Evolutionary conservation across 2,113 vertebrate genomes (phyloP).

Genomic region (Chlorocebus sabaeus): DNA sequence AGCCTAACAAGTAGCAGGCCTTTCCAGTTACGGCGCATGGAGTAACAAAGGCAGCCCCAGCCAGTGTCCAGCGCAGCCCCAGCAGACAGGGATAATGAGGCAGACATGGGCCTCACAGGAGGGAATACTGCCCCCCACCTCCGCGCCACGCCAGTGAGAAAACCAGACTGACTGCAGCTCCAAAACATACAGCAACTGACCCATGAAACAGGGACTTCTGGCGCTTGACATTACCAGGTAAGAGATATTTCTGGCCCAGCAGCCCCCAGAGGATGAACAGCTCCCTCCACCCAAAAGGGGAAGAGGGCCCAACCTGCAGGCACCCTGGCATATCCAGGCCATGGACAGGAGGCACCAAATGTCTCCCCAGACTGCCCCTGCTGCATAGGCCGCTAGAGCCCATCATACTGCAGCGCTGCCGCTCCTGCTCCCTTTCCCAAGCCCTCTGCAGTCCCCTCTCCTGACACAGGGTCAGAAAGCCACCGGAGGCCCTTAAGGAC

Average conservation of each 20-base stretch:
- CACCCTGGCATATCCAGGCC: background rate
- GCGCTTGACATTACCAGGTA: background rate
- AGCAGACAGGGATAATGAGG: background rate
- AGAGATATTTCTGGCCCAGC: background rate
- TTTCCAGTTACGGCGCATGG: background rate
- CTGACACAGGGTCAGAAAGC: slow-evolving; percentile 25
- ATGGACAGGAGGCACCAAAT: background rate
- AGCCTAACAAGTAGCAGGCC: slow-evolving; percentile 15
- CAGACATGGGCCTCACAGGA: background rate
- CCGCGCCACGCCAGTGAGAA: background rate
- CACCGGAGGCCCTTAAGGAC: background rate
- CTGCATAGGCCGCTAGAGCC: background rate
- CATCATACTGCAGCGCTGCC: background rate
- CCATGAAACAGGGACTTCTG: background rate
- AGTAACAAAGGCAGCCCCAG: background rate
- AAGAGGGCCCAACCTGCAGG: background rate
- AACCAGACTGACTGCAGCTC: background rate
- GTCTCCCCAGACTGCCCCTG: background rate
- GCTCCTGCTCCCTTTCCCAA: background rate
- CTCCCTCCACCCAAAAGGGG: background rate
- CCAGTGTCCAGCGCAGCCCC: background rate
- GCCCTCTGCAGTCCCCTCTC: slow-evolving; percentile 8
- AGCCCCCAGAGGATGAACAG: background rate
- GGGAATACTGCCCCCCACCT: background rate
- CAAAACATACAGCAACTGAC: background rate